Conservation (phyloP, 2,888 invertebrate genomes). For the Flabesymbios commensalis region DNA sequence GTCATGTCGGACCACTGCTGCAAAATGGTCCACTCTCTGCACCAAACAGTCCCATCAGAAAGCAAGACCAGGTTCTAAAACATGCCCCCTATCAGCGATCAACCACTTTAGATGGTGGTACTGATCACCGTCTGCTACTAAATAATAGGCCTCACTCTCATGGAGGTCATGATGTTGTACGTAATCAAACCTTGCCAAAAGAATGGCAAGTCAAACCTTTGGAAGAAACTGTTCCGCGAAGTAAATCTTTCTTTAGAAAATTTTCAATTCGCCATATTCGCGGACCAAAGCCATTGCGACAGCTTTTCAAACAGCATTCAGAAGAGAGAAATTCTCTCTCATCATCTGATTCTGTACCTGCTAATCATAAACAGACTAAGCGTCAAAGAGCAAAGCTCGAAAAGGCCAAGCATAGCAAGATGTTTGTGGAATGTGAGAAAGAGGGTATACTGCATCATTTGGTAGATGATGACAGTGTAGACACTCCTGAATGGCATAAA, state of each 20-base stretch:
- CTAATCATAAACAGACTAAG: neutral
- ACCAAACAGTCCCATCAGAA: too few relatives aligned
- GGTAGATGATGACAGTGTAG: constrained; percentile 78
- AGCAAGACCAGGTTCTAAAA: too few relatives aligned
- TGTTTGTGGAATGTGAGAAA: constrained; percentile 67
- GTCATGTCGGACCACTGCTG: neutral
- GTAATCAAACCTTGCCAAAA: too few relatives aligned
- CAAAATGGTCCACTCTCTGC: neutral
- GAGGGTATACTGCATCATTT: constrained; percentile 92
- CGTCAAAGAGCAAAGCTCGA: neutral
- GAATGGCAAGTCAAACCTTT: too few relatives aligned
- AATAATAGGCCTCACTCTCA: neutral
- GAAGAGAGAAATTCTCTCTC: constrained; percentile 76
- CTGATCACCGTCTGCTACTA: neutral
- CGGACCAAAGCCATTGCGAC: constrained; percentile 68
- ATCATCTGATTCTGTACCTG: constrained; percentile 31
- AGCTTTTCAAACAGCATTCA: constrained; percentile 84
- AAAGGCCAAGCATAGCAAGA: constrained; percentile 26
- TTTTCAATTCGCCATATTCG: constrained; percentile 80
- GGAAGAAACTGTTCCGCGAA: neutral
- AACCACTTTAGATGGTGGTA: too few relatives aligned
- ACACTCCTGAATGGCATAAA: constrained; percentile 90
- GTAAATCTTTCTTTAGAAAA: constrained; percentile 75
- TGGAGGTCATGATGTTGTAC: too few relatives aligned
- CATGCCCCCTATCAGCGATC: too few relatives aligned